These are phyloP conservation scores for Burhinus bistriatus DNA, from an alignment of 2,113 vertebrate species.

Conservation along the genomic window DNA sequence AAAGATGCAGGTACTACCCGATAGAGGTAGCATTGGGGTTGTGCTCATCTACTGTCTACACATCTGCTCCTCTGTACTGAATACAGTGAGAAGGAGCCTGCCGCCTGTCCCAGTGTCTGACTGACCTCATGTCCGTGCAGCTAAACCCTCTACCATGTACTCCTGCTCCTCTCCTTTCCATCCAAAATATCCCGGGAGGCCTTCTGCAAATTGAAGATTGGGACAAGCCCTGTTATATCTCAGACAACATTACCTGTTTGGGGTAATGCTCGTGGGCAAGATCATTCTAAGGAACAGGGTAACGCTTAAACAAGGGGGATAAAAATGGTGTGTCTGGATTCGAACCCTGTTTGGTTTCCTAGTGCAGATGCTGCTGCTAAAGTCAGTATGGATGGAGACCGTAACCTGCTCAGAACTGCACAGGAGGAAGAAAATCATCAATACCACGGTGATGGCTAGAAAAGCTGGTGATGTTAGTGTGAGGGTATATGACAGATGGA, in stretches of 20 bases:
- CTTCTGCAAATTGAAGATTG: background rate
- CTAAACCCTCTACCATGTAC: background rate
- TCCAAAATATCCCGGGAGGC: background rate
- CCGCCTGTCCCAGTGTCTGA: background rate
- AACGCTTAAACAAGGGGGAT: background rate
- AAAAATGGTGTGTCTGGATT: background rate
- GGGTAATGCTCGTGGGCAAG: background rate
- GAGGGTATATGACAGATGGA: background rate
- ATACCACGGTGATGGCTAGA: background rate
- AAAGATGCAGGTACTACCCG: background rate
- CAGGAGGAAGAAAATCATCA: background rate
- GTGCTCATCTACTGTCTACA: background rate
- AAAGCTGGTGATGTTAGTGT: background rate
- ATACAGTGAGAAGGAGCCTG: background rate
- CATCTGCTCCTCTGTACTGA: background rate
- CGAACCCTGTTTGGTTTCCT: background rate
- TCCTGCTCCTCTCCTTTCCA: background rate
- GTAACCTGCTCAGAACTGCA: background rate
- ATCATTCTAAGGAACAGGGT: background rate
- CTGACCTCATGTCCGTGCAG: background rate
- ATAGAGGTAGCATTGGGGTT: background rate
- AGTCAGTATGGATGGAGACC: background rate
- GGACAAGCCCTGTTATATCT: background rate
- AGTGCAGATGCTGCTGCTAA: background rate
- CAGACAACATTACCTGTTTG: background rate